Percentiles rank a stretch among this genome's conserved stretches.
Conservation (phyloP, 1,140 invertebrate genomes). For the Panagrolaimus sp. region DNA sequence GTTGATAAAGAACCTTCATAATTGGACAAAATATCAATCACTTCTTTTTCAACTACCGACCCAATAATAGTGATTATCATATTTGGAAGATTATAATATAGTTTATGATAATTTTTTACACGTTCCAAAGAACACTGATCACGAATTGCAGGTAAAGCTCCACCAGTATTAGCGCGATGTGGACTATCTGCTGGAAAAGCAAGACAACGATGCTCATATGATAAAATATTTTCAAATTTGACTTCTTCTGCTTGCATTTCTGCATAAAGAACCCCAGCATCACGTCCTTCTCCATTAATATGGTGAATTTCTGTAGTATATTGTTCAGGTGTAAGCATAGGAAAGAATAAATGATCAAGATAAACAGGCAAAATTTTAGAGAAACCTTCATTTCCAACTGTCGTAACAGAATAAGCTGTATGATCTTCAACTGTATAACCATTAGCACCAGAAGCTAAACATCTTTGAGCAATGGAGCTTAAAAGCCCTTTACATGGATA, state of each 20-base stretch:
- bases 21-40: constrained; percentile 65
- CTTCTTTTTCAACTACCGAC: constrained; percentile 69
- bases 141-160: constrained; percentile 75
- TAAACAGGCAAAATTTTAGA: constrained; percentile 80
- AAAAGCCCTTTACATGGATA: constrained; percentile 79
- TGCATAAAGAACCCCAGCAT: constrained; percentile 85
- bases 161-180: constrained; percentile 77
- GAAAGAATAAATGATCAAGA: constrained; percentile 79
- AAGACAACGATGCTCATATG: constrained; percentile 18
- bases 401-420: constrained; percentile 80
- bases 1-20: neutral
- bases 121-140: constrained; percentile 74
- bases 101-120: constrained; percentile 73
- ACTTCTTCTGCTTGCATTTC: constrained; percentile 73
- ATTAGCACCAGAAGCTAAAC: constrained; percentile 81
- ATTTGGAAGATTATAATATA: constrained; percentile 85
- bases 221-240: constrained; percentile 46
- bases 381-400: constrained; percentile 78
- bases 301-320: constrained; percentile 86
- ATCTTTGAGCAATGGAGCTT: constrained; percentile 78
- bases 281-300: constrained; percentile 75
- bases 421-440: constrained; percentile 70
- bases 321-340: constrained; percentile 65
- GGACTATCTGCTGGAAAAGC: constrained; percentile 49
- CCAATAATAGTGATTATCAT: constrained; percentile 76